A percentile compares a stretch with the other conserved stretches of the same genome.
Evolutionary conservation across 2,888 invertebrate genomes (phyloP).

Genomic region (Ophioninae sp.): DNA sequence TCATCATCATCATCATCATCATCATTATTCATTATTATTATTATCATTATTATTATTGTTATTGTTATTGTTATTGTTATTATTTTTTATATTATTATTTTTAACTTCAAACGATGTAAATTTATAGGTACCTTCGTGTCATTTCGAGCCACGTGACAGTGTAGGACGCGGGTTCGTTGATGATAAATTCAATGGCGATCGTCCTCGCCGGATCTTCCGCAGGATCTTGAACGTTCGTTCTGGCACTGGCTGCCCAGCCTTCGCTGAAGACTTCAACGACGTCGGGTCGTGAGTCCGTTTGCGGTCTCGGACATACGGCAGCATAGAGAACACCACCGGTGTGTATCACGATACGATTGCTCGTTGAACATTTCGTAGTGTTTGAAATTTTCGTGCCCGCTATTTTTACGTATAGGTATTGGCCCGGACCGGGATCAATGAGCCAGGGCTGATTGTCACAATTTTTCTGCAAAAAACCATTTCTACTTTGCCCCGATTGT

Average conservation of each 20-base stretch:
- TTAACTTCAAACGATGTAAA: neutral
- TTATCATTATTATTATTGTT: too few species aligned
- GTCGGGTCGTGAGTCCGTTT: constrained; percentile 83
- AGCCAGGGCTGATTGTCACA: constrained; percentile 91
- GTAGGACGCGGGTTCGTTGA: constrained; percentile 88
- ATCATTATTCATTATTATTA: too few species aligned
- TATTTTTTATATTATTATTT: too few species aligned
- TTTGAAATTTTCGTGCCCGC: constrained; percentile 84
- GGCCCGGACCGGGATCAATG: constrained; percentile 88
- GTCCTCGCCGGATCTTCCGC: constrained; percentile 86
- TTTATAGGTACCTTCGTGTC: constrained; percentile 83
- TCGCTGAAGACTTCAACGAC: constrained; percentile 92
- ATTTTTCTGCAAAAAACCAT: constrained; percentile 84
- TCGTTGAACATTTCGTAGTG: constrained; percentile 86
- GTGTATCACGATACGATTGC: constrained; percentile 90
- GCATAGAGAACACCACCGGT: constrained; percentile 86
- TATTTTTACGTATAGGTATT: constrained; percentile 90
- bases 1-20: too few species aligned
- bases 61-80: too few species aligned
- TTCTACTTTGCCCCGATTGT: too few species aligned
- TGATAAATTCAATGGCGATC: constrained; percentile 90
- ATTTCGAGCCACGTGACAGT: constrained; percentile 92
- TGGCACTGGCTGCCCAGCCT: constrained; percentile 85
- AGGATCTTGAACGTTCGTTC: constrained; percentile 80
- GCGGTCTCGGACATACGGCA: constrained; percentile 84